phyloP scores from a whole-genome alignment of 2,797 vertebrate genomes.

The Hydrophis major region DNA sequence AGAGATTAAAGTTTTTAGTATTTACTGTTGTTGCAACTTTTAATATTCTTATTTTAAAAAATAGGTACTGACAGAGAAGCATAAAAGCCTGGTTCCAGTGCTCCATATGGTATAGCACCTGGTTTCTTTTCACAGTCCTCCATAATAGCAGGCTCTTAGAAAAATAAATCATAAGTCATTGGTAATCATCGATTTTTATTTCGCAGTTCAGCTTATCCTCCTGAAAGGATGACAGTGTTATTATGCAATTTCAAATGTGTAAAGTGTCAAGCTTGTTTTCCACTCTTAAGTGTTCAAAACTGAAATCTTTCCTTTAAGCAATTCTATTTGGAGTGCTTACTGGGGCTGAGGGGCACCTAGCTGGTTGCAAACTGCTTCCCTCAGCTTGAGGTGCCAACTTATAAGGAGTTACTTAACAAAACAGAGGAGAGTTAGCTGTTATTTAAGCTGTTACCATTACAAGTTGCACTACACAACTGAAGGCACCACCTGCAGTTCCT shows the following conservation, averaged over 20 bases:
- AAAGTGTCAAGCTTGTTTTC: not conserved
- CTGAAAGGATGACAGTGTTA: not conserved
- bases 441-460: not conserved
- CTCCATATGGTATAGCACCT: conserved; percentile 25
- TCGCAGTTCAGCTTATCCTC: conserved; percentile 16
- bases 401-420: not conserved
- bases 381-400: not conserved
- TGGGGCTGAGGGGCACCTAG: not conserved
- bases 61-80: conserved; percentile 29
- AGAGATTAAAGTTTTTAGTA: not conserved
- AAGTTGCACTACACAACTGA: not conserved
- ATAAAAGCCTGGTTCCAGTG: conserved; percentile 34
- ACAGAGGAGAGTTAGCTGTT: not conserved
- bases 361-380: not conserved
- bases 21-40: not conserved
- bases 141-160: conserved; percentile 28
- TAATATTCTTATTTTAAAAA: not conserved
- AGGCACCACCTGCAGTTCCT: not conserved
- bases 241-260: not conserved
- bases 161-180: not conserved
- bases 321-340: not conserved
- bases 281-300: not conserved
- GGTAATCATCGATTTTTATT: conserved; percentile 11
- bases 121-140: conserved; percentile 19
- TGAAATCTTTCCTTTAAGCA: not conserved